These are phyloP conservation scores for Anodontia alba DNA, from an alignment of 2,888 invertebrate species.

Conservation along the genomic window DNA sequence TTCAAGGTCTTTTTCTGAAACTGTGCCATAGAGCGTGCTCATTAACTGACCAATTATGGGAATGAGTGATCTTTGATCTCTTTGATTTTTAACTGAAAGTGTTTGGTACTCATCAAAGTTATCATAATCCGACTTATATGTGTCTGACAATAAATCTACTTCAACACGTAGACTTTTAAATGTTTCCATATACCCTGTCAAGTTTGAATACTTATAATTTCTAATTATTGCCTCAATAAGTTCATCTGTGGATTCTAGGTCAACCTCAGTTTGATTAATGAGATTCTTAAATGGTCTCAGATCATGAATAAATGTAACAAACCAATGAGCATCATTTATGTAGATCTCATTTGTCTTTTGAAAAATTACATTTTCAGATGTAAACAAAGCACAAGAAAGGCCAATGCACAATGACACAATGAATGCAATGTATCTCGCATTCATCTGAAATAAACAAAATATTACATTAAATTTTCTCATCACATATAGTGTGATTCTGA, in stretches of 20 bases:
- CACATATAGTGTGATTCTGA: constrained; percentile 17
- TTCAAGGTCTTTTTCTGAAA: background rate
- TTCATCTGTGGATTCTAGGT: background rate
- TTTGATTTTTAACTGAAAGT: background rate
- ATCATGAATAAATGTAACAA: constrained; percentile 31
- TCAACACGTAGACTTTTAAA: no score
- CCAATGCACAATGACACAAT: background rate
- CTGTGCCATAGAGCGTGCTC: constrained; percentile 1
- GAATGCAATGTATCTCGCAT: no score
- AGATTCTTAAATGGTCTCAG: constrained; percentile 9
- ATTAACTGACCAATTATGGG: no score
- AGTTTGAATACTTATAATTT: background rate
- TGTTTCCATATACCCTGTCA: no score
- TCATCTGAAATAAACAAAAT: no score
- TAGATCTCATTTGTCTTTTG: constrained; percentile 32
- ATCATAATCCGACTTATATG: no score
- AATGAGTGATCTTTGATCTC: constrained; percentile 14
- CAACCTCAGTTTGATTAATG: constrained; percentile 9
- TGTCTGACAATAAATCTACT: no score
- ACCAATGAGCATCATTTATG: no score
- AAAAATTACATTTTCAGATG: no score
- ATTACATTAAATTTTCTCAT: no score
- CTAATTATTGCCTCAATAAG: background rate
- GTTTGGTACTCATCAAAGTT: background rate
- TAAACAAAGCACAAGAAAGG: no score